These are phyloP conservation scores for Xiphias gladius DNA, from an alignment of 2,113 vertebrate genomes.

Conservation along the genomic window DNA sequence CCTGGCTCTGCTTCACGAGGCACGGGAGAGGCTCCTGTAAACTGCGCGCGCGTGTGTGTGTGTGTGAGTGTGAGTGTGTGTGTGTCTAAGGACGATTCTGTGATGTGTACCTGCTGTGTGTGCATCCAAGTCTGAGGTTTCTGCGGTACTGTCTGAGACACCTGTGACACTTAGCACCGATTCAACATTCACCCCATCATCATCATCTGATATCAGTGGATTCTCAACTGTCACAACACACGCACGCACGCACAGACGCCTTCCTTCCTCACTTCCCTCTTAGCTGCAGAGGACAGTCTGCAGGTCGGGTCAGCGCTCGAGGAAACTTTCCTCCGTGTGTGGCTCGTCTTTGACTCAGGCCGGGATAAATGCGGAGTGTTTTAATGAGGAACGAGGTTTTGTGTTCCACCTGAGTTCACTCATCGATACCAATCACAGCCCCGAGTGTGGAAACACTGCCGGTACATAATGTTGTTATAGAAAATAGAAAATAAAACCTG, in stretches of 20 bases:
- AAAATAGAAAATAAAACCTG: conserved; percentile 28
- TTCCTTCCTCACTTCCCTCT: not conserved
- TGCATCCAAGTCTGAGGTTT: conserved; percentile 36
- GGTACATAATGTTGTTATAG: conserved; percentile 2
- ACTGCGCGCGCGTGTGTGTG: conserved; percentile 21
- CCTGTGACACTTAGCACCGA: conserved; percentile 22
- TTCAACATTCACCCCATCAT: conserved; percentile 29
- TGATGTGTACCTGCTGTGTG: conserved; percentile 27
- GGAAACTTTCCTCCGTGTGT: not conserved
- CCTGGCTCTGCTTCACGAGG: conserved; percentile 68
- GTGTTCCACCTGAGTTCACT: conserved; percentile 68
- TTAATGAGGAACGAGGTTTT: conserved; percentile 57
- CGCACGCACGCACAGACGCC: conserved; percentile 13
- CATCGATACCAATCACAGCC: conserved; percentile 58
- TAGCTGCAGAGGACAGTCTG: not conserved
- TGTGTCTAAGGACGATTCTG: not conserved
- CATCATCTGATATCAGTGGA: conserved; percentile 26
- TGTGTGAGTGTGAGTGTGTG: conserved; percentile 27
- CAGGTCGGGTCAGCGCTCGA: conserved; percentile 9
- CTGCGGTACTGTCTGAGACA: not conserved
- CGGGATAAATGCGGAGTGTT: conserved; percentile 45
- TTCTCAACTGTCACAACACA: conserved; percentile 44
- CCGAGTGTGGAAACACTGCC: conserved; percentile 10
- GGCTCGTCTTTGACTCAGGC: conserved; percentile 20
- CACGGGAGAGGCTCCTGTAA: conserved; percentile 27